Base-by-base conservation (phyloP, 2,113 vertebrate species). In the Hemibagrus wyckioides region DNA sequence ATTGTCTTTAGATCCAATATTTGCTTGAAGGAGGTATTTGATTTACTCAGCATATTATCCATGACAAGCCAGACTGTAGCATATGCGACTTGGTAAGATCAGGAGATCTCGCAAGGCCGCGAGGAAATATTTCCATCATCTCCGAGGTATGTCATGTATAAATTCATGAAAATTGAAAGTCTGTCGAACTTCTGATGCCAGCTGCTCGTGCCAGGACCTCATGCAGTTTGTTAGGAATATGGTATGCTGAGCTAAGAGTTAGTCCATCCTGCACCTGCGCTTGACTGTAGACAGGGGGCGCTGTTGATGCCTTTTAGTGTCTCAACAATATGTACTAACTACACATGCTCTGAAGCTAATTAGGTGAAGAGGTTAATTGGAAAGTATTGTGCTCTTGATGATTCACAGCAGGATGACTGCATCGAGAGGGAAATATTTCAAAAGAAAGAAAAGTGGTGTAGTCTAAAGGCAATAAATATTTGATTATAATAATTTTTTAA, bases 251-350 rank as follows among this genome's bases (percentile, higher is more conserved):
- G 61, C 52, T 50, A 25, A 48, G 17, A 56, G 17, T 30, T 13
- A 39, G 63, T 41, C 50, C 81, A 41, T 11, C 11, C 44, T 59
- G 54, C 23, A 81, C 54, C 54, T 59, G 79, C 54, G 39, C 0
- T 7, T 39, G 50, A 15, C 30, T 28, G 21, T 0, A 44, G 89
- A 87, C 85, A 89, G 87, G 39, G 76, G 89, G 87, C 87, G 82
- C 87, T 69, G 56, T 25, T n/a, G 65, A 25, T 80, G 11, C 77
- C 77, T 25, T 23, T 80, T n/a, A 48, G 17, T 59, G 41, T 28
- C 7, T 56, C 85, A 50, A 11, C 15, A 56, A 39, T 8, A 56
- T 61, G 10, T 44, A 77, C 48, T 77, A 65, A 84, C 36, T 57
- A 56, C 30, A 69, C 1, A 21, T 48, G n/a, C n/a, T 48, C 4